These are phyloP conservation scores for Galeopterus variegatus DNA, from an alignment of 2,113 vertebrate species.

Conservation along the genomic window DNA sequence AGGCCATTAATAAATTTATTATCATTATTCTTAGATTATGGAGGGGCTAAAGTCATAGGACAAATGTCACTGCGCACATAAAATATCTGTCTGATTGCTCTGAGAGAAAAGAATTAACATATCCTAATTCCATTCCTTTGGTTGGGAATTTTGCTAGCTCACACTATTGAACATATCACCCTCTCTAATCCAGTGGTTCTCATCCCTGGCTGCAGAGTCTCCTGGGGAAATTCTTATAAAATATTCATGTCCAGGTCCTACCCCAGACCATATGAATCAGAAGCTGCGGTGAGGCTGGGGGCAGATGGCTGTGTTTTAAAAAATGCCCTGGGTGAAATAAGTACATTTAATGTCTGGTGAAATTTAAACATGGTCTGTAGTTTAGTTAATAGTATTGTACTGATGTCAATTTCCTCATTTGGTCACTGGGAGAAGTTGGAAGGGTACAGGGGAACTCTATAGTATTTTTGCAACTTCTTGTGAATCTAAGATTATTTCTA, in stretches of 20 bases:
- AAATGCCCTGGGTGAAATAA: neutral
- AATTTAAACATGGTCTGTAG: neutral
- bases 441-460: neutral
- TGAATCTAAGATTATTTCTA: no score
- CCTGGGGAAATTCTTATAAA: slow-evolving; percentile 35
- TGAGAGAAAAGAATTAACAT: neutral
- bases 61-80: neutral
- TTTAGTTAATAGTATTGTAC: neutral
- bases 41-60: neutral
- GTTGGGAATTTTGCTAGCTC: slow-evolving; percentile 14
- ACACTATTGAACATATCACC: neutral
- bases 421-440: neutral
- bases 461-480: neutral
- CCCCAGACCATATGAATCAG: neutral
- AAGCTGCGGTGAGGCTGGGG: neutral
- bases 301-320: neutral
- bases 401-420: neutral
- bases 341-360: neutral
- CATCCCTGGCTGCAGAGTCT: neutral
- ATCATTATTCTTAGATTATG: slow-evolving; percentile 1
- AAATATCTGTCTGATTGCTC: neutral
- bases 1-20: neutral
- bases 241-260: slow-evolving; percentile 28
- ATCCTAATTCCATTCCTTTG: neutral
- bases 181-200: neutral